Base-by-base conservation (phyloP, 2,113 vertebrate genomes). In the Procavia capensis region DNA sequence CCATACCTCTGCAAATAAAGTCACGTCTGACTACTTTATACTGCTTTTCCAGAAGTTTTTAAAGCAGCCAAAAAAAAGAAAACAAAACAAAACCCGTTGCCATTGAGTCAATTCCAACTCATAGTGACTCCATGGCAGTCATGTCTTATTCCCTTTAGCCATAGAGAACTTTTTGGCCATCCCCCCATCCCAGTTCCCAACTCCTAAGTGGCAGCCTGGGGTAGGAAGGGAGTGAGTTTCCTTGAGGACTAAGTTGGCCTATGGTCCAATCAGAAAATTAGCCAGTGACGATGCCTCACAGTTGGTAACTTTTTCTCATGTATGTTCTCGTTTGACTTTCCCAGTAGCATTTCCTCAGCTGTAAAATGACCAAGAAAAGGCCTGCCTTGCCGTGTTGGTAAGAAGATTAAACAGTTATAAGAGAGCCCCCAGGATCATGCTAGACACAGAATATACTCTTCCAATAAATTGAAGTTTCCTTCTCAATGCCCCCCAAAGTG, bases 1-100 rank as follows among this genome's bases (percentile, higher is more conserved):
- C 0, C 14, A 13, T 0, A 3, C 7, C n/a, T 22, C 90, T 76
- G 17, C 0, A 2, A 16, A 8, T 66, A 31, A 90, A 41, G 19
- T 43, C 3, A 9, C 27, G 13, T 39, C 27, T 47, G 25, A 27
- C 11, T 82, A 3, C 34, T 78, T 82, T 45, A 10, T 19, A 31
- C 7, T 6, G 79, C 61, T 68, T 61, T 24, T 91, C 83, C 79
- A 36, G n/a, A 83, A 27, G 41, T 9, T n/a, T 36, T 34, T 47
- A 25, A 1, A 29, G 2, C 24, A 72, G 41, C n/a, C n/a, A n/a
- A n/a, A n/a, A n/a, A n/a, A n/a, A n/a, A n/a, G n/a, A n/a, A n/a
- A n/a, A n/a, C n/a, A n/a, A n/a, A n/a, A n/a, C n/a, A n/a, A n/a
- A n/a, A n/a, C n/a, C n/a, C n/a, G n/a, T n/a, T n/a, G n/a, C n/a